A percentile compares a stretch with the other conserved stretches of the same genome.
Evolutionary conservation across 1,140 invertebrate genomes (phyloP).

Genomic region (Drosophila parabipectinata): DNA sequence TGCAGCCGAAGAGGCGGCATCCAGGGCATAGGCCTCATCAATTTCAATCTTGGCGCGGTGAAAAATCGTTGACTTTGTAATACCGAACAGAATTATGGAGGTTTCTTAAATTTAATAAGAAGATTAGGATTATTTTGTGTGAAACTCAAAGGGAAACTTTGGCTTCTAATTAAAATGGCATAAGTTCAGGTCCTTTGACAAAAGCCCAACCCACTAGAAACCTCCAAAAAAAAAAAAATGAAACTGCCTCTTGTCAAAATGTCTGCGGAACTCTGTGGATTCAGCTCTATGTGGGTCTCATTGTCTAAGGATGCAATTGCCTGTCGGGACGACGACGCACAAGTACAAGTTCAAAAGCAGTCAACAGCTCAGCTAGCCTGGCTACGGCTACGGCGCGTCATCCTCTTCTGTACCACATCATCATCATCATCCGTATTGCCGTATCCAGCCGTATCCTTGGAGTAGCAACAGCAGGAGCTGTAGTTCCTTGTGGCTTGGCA

Average conservation of each 20-base stretch:
- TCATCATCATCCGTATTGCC: conserved; percentile 35
- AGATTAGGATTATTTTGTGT: no score
- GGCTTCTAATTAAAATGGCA: conserved; percentile 12
- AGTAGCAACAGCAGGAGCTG: conserved; percentile 3
- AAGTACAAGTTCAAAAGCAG: conserved; percentile 76
- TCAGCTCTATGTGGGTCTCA: conserved; percentile 39
- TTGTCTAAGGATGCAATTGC: conserved; percentile 65
- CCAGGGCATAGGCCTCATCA: conserved; percentile 31
- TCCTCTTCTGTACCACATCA: conserved; percentile 33
- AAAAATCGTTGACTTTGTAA: conserved; percentile 30
- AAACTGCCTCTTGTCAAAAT: conserved; percentile 47
- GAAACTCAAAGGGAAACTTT: conserved; percentile 12
- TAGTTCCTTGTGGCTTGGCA: conserved; percentile 78
- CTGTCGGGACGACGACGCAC: conserved; percentile 25
- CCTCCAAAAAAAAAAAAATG: conserved; percentile 7
- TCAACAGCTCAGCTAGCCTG: conserved; percentile 64
- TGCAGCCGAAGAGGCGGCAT: conserved; percentile 43
- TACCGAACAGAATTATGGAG: neutral
- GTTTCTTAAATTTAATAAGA: neutral
- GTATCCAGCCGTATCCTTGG: conserved; percentile 3
- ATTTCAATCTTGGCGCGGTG: conserved; percentile 40
- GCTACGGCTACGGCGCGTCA: conserved; percentile 20
- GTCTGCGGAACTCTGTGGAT: conserved; percentile 32
- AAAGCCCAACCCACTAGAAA: conserved; percentile 25
- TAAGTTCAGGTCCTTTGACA: conserved; percentile 23